Conservation (phyloP, 2,888 invertebrate genomes). For the Netelia inedita region DNA sequence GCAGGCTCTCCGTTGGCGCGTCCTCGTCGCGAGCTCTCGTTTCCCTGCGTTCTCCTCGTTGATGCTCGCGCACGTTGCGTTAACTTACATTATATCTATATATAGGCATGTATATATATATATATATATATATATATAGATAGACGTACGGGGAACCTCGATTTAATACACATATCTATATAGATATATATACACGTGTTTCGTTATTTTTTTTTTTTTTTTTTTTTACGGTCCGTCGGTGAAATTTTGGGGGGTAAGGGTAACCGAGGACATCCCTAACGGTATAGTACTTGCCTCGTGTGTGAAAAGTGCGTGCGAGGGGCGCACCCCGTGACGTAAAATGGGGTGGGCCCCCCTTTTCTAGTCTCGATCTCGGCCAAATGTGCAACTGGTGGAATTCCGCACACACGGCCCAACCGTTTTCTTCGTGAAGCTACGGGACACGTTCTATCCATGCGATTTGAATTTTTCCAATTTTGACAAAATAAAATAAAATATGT, state of each 20-base stretch:
- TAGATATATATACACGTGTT: not conserved
- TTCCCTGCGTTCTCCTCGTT: constrained; percentile 25
- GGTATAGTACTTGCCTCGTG: constrained; percentile 43
- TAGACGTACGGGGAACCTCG: not conserved
- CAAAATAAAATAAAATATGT: not conserved
- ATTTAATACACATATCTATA: no score
- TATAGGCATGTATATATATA: not conserved
- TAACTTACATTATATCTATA: not conserved
- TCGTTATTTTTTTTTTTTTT: no score
- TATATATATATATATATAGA: not conserved
- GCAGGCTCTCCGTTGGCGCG: constrained; percentile 35
- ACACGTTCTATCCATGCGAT: not conserved
- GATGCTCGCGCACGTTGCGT: constrained; percentile 17
- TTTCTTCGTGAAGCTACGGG: constrained; percentile 34
- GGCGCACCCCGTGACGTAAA: constrained; percentile 54
- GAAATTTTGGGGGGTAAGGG: constrained; percentile 10
- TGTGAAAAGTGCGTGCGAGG: constrained; percentile 55
- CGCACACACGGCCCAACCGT: constrained; percentile 43
- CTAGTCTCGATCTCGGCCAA: constrained; percentile 44
- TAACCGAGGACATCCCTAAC: constrained; percentile 5
- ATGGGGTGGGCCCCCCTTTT: constrained; percentile 41
- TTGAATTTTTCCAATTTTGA: not conserved
- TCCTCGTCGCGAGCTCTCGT: constrained; percentile 53
- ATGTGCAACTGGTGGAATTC: constrained; percentile 82
- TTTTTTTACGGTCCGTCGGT: not conserved